These are phyloP conservation scores for Archaeoteleia sp. DNA, from an alignment of 2,888 invertebrate genomes.

Conservation along the genomic window DNA sequence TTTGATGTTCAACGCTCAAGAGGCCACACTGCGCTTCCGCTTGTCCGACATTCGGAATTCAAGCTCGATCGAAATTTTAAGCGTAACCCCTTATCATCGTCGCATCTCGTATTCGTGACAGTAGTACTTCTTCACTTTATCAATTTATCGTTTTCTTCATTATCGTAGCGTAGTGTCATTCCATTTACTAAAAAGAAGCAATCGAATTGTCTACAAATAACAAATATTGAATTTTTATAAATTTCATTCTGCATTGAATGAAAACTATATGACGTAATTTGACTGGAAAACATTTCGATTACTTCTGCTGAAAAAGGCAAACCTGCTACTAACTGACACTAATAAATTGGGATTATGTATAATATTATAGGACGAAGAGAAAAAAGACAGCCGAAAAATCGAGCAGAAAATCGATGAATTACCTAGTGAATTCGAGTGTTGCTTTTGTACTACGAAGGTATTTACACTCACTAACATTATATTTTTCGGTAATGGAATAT, in stretches of 20 bases:
- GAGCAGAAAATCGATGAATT: slow-evolving; percentile 88
- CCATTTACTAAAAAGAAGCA: slow-evolving; percentile 40
- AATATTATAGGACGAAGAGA: slow-evolving; percentile 77
- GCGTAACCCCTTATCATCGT: slow-evolving; percentile 28
- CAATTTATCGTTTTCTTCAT: slow-evolving; percentile 28
- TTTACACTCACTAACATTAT: slow-evolving; percentile 71
- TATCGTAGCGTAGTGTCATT: slow-evolving; percentile 38
- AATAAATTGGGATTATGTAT: slow-evolving; percentile 62
- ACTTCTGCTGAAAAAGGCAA: slow-evolving; percentile 30
- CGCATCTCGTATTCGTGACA: slow-evolving; percentile 13
- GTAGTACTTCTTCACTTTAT: slow-evolving; percentile 2
- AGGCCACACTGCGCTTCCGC: slow-evolving; percentile 24
- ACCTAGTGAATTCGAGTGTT: slow-evolving; percentile 97
- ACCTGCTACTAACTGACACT: slow-evolving; percentile 32
- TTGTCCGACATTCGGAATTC: slow-evolving; percentile 25
- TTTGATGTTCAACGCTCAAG: slow-evolving; percentile 17
- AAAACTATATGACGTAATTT: neutral
- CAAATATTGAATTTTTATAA: neutral
- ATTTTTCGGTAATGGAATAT: slow-evolving; percentile 46
- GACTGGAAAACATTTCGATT: slow-evolving; percentile 35
- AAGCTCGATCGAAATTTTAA: slow-evolving; percentile 25
- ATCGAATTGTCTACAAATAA: slow-evolving; percentile 29
- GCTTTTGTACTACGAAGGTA: slow-evolving; percentile 97
- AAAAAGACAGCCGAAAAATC: slow-evolving; percentile 80
- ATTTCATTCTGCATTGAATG: slow-evolving; percentile 1